Percentiles rank a stretch among this genome's conserved stretches.
phyloP scores from a whole-genome alignment of 2,888 invertebrate genomes.

The Microplitis manilae region DNA sequence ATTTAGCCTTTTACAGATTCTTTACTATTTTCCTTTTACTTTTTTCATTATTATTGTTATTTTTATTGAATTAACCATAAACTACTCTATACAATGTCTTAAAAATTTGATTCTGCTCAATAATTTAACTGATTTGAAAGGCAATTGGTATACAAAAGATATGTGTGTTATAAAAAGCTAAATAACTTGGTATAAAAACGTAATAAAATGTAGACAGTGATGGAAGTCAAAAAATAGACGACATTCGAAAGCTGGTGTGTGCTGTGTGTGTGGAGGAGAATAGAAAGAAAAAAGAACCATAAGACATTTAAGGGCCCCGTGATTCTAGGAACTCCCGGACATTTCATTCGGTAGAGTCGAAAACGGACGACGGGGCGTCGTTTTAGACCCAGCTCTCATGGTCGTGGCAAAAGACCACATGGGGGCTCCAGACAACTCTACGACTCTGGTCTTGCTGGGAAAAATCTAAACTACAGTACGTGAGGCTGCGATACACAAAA shows the following conservation, averaged over 20 bases:
- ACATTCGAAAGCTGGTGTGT: neutral
- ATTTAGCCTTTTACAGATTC: conserved; percentile 46
- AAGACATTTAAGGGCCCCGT: conserved; percentile 23
- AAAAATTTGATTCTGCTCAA: neutral
- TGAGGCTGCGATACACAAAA: neutral
- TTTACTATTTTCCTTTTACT: conserved; percentile 10
- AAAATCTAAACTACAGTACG: conserved; percentile 32
- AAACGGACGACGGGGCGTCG: conserved; percentile 28
- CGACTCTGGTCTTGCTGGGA: neutral
- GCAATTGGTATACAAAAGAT: too few relatives aligned
- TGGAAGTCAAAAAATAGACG: neutral
- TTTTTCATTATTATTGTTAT: neutral
- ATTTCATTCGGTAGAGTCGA: conserved; percentile 33
- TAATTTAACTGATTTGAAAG: neutral
- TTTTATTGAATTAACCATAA: neutral
- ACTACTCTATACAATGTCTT: neutral
- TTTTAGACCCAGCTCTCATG: conserved; percentile 12
- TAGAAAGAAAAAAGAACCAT: conserved; percentile 7
- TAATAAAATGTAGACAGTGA: neutral
- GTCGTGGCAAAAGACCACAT: conserved; percentile 27
- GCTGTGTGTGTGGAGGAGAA: neutral
- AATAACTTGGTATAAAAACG: conserved; percentile 7
- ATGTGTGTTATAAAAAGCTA: neutral
- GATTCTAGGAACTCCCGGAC: conserved; percentile 30
- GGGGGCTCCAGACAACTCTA: conserved; percentile 21